Base-by-base conservation (phyloP, 2,888 invertebrate genomes). In the Suillia variegata region DNA sequence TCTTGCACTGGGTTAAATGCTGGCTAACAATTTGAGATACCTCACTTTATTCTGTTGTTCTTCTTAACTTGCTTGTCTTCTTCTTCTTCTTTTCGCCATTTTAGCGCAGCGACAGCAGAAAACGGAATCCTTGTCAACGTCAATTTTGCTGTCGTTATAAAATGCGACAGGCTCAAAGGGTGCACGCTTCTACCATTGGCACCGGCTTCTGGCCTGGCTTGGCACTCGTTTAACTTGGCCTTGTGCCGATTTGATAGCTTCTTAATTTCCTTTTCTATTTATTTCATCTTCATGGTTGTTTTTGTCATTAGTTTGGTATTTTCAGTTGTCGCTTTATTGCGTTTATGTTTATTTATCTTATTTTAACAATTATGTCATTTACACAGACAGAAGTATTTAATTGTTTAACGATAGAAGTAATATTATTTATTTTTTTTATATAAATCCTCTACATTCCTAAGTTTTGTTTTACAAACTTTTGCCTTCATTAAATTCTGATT, bases 121-220 rank as follows among this genome's bases (percentile, higher is more conserved):
- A 34, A 13, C 18, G 20, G 38, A 18, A 54, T 58, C 58, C 58
- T 58, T 54, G 54, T 38, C 49, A 58, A 24, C 53, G 49, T 2
- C 34, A 52, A 50, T 50, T 1, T 54, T 22, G 24, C 34, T 17
- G 13, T 17, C 45, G 20, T 38, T 38, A 38, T 13, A n/a, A 13
- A n/a, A 4, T 45, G 45, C 20, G 45, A 45, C 45, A 45, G 45
- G 45, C 18, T 45, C 5, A 45, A 5, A 6, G 4, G 18, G 20
- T 45, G 3, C 18, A 20, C n/a, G 38, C 38, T 4, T n/a, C 38
- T 38, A 3, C 38, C n/a, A n/a, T n/a, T 8, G 38, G 13, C 10
- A 38, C 38, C n/a, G n/a, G n/a, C n/a, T n/a, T n/a, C n/a, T 38
- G 45, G 8, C 17, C 13, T 20, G 21, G 55, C 49, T 31, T 10